Percentiles rank a stretch among this genome's conserved stretches.
phyloP scores from a whole-genome alignment of 2,113 vertebrate genomes.

The Mellivora capensis region DNA sequence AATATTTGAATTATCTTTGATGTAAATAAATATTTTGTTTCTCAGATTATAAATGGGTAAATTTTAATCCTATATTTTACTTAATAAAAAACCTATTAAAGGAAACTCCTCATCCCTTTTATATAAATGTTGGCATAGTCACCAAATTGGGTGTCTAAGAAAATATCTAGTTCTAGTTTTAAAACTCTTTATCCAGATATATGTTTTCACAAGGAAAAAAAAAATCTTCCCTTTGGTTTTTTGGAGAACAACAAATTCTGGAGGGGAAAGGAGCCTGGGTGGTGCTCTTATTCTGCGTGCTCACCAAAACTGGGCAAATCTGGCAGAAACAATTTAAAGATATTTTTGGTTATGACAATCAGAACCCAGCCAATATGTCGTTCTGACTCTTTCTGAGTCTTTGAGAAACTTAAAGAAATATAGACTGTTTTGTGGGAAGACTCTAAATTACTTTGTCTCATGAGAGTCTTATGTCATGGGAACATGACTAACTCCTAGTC shows the following conservation, averaged over 20 bases:
- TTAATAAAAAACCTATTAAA: neutral
- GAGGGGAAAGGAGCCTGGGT: neutral
- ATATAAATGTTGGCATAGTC: neutral
- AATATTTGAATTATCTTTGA: neutral
- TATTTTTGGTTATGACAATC: neutral
- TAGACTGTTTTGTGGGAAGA: neutral
- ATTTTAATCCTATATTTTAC: neutral
- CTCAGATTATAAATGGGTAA: neutral
- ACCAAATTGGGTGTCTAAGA: neutral
- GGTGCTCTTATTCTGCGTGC: neutral
- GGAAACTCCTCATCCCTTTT: neutral
- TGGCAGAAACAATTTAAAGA: neutral
- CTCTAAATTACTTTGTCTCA: neutral
- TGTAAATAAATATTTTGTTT: neutral
- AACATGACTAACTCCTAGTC: neutral
- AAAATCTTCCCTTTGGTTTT: neutral
- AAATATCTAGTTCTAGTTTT: neutral
- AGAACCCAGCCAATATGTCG: neutral
- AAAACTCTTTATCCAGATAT: neutral
- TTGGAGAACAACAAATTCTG: neutral
- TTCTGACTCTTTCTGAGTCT: neutral
- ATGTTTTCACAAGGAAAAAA: neutral
- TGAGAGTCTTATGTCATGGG: neutral
- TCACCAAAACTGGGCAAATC: neutral
- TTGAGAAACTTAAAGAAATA: neutral